phyloP scores from a whole-genome alignment of 2,888 invertebrate genomes.

The Eupithecia subfuscata region DNA sequence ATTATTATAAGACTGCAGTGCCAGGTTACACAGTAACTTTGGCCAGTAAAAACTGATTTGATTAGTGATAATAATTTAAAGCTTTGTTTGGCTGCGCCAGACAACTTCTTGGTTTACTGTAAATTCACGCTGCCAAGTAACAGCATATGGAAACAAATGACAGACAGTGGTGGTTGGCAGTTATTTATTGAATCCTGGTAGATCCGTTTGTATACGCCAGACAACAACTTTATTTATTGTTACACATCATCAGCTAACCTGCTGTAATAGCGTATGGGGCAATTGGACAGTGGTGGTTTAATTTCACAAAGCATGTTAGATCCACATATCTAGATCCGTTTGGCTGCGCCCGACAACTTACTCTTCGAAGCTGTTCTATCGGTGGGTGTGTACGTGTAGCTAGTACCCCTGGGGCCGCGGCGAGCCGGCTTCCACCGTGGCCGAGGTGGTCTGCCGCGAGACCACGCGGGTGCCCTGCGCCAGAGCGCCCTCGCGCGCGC shows the following conservation, averaged over 20 bases:
- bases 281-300: background rate
- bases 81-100: background rate
- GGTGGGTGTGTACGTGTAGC: background rate
- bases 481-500: conserved; percentile 86
- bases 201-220: background rate
- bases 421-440: conserved; percentile 70
- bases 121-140: too few species aligned
- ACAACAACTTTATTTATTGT: background rate
- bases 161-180: too few species aligned
- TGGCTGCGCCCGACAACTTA: background rate
- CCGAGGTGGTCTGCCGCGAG: conserved; percentile 85
- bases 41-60: too few species aligned
- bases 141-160: too few species aligned
- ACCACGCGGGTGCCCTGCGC: conserved; percentile 89
- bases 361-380: background rate
- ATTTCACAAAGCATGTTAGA: background rate
- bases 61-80: background rate
- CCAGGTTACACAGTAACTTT: too few species aligned
- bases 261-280: background rate
- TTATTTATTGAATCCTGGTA: background rate
- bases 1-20: too few species aligned
- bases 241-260: background rate
- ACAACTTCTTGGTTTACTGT: background rate
- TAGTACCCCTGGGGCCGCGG: conserved; percentile 68
- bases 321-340: background rate